Percentiles rank a stretch among this genome's conserved stretches.
Evolutionary conservation across 1,140 invertebrate genomes (phyloP).

Genomic region (Pachypsylla venusta): DNA sequence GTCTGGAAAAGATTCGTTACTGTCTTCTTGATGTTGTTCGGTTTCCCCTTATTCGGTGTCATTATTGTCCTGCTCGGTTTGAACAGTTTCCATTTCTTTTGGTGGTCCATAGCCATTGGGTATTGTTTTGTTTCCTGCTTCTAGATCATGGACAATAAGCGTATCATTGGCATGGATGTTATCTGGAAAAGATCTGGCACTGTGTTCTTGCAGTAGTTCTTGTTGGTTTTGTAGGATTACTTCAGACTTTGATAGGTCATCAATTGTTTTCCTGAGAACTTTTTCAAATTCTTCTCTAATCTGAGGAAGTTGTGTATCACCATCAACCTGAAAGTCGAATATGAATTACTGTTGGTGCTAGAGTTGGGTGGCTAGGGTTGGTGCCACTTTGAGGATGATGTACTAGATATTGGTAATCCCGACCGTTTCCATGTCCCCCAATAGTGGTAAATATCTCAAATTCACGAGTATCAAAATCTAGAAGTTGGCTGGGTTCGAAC

Average conservation of each 20-base stretch:
- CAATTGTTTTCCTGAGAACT: neutral
- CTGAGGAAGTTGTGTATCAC: neutral
- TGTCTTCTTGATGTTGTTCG: neutral
- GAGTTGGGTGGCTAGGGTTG: no score
- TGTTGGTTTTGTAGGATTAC: neutral
- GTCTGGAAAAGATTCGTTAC: no score
- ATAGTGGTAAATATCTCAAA: no score
- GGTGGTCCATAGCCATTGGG: conserved; percentile 1
- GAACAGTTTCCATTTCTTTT: neutral
- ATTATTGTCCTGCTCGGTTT: no score
- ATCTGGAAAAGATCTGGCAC: no score
- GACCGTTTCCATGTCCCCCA: no score
- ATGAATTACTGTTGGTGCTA: no score
- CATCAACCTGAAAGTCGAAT: neutral
- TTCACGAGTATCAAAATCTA: no score
- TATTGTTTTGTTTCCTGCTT: neutral
- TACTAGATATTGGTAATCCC: no score
- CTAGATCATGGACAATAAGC: neutral
- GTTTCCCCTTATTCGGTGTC: neutral
- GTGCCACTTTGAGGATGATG: no score
- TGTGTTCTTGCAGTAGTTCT: neutral
- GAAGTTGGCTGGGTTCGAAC: no score
- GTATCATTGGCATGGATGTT: neutral
- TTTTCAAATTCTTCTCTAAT: neutral
- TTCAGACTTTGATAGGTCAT: neutral